Evolutionary conservation across 2,888 invertebrate genomes (phyloP).

Genomic region (Theodoxus fluviatilis): DNA sequence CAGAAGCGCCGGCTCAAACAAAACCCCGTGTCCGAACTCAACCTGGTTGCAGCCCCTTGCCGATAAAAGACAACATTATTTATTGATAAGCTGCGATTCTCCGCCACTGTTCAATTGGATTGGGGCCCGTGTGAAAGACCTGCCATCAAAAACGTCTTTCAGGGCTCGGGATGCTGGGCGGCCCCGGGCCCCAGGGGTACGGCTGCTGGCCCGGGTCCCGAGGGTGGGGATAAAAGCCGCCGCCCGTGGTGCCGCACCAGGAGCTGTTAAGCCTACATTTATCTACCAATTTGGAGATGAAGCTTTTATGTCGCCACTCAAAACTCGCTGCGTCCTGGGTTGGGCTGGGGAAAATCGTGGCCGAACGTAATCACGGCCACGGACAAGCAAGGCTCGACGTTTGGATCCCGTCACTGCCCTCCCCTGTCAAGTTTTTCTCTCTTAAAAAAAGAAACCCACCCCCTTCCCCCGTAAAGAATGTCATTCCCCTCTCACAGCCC

Average conservation of each 20-base stretch:
- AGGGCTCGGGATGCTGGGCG: constrained; percentile 10
- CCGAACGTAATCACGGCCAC: too few relatives aligned
- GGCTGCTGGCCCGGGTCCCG: background rate
- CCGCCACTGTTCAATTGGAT: constrained; percentile 28
- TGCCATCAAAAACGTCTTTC: constrained; percentile 21
- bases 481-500: too few relatives aligned
- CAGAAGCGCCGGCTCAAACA: constrained; percentile 20
- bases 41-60: too few relatives aligned
- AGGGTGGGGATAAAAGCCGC: background rate
- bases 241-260: background rate
- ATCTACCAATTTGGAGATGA: constrained; percentile 21
- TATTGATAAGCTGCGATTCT: constrained; percentile 32
- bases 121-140: constrained; percentile 7
- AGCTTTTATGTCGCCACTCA: constrained; percentile 11
- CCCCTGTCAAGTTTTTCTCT: too few relatives aligned
- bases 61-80: too few relatives aligned
- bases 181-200: background rate
- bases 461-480: too few relatives aligned
- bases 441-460: too few relatives aligned
- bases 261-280: constrained; percentile 4
- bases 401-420: too few relatives aligned
- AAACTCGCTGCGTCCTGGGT: constrained; percentile 15
- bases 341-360: too few relatives aligned
- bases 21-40: too few relatives aligned
- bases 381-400: too few relatives aligned